Evolutionary conservation across 1,140 invertebrate species (phyloP), one percentile per base, ranked within the genome.

Genomic region (Eriosoma lanigerum): DNA sequence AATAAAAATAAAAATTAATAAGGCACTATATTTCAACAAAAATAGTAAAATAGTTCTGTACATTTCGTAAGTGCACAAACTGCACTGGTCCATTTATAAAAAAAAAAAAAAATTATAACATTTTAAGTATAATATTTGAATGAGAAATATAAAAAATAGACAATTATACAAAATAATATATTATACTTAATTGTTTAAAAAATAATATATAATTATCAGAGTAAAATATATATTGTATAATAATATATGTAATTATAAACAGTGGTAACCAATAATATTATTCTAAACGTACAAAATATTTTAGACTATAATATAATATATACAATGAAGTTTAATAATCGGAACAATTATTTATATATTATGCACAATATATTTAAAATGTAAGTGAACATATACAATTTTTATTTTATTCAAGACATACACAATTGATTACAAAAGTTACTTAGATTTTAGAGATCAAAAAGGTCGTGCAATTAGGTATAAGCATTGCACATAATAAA

Each of bases 371-470:
- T 24, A 17, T n/a, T 24, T 46, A 13, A 68, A 38, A 68, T 5
- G 9, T 17, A 56, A 12, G n/a, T 68, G 21, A 68, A 68, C 15
- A 46, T 68, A 58, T 75, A 58, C 26, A 75, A 44, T 21, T 21
- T 0, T 15, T 58, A 32, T 75, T 1, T 8, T 76, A 56, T 76
- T 58, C 32, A 58, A 76, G 15, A 38, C n/a, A 60, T 13, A 44
- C 17, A 60, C 24, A 46, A 46, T 58, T n/a, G 2, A 60, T 58
- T 76, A 44, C 19, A 75, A 75, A 75, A 76, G 73, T 38, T 54
- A 76, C 52, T 76, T 58, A 76, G 15, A 60, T 60, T 76, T 76
- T 56, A 76, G 73, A 76, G 73, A 76, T 76, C 73, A 76, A 76
- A 58, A 46, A 56, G 21, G 52, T 21, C 15, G 54, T 58, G 73